A percentile compares a stretch with the other conserved stretches of the same genome.
phyloP scores from a whole-genome alignment of 2,113 vertebrate genomes.

The Opisthocomus hoazin region DNA sequence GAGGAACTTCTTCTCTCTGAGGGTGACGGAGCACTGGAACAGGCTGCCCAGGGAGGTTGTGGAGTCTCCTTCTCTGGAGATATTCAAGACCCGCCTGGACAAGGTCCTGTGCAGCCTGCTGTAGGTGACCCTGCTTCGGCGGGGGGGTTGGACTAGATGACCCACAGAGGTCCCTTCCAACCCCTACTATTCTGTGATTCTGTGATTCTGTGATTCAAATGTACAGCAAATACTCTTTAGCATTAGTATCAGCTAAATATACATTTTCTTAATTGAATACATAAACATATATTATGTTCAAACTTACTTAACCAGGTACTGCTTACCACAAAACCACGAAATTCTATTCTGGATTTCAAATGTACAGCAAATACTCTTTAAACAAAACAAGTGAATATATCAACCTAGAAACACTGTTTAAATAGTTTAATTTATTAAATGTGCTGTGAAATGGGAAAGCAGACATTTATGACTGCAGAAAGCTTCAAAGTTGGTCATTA shows the following conservation, averaged over 20 bases:
- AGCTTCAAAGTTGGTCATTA: not conserved
- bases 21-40: too few relatives aligned
- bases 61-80: too few relatives aligned
- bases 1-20: too few relatives aligned
- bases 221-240: too few relatives aligned
- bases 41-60: too few relatives aligned
- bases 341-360: not conserved
- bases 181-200: too few relatives aligned
- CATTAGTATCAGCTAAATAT: not conserved
- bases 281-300: not conserved
- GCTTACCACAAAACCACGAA: not conserved
- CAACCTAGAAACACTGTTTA: not conserved
- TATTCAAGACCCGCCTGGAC: too few relatives aligned
- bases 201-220: too few relatives aligned
- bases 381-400: not conserved
- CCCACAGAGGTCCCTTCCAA: too few relatives aligned
- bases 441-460: not conserved
- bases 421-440: not conserved
- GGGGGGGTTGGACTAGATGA: too few relatives aligned
- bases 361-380: not conserved
- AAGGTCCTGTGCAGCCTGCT: too few relatives aligned
- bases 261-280: not conserved
- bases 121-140: too few relatives aligned
- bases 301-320: not conserved
- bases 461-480: not conserved